phyloP scores from a whole-genome alignment of 2,113 vertebrate genomes.

The Paradoxurus hermaphroditus region DNA sequence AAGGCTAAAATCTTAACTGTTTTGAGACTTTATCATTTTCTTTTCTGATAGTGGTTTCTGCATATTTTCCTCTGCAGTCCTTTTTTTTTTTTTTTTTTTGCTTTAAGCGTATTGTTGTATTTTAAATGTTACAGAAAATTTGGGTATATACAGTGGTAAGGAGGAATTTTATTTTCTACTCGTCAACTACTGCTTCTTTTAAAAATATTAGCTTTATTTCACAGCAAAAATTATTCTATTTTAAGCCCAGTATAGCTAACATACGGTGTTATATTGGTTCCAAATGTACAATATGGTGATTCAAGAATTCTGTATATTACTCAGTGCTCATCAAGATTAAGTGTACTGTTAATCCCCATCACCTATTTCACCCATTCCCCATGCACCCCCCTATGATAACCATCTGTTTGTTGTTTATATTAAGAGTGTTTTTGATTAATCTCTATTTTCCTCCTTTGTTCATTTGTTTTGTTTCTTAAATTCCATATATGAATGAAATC shows the following conservation, averaged over 20 bases:
- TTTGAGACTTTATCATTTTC: background rate
- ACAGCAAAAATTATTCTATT: background rate
- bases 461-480: background rate
- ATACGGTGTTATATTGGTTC: background rate
- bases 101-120: background rate
- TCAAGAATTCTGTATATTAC: background rate
- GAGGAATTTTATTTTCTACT: background rate
- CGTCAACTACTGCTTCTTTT: background rate
- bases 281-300: background rate
- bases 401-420: no score
- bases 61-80: background rate
- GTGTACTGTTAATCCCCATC: background rate
- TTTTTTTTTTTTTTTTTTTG: background rate
- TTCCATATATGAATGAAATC: background rate
- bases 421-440: no score
- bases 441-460: no score
- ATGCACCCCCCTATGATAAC: no score
- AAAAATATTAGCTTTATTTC: background rate
- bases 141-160: background rate
- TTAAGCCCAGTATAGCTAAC: background rate
- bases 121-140: background rate
- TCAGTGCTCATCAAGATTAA: background rate
- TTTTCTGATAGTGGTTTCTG: background rate
- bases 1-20: background rate
- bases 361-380: no score